Evolutionary conservation across 2,888 invertebrate species (phyloP).

Genomic region (Lomographa bimaculata): DNA sequence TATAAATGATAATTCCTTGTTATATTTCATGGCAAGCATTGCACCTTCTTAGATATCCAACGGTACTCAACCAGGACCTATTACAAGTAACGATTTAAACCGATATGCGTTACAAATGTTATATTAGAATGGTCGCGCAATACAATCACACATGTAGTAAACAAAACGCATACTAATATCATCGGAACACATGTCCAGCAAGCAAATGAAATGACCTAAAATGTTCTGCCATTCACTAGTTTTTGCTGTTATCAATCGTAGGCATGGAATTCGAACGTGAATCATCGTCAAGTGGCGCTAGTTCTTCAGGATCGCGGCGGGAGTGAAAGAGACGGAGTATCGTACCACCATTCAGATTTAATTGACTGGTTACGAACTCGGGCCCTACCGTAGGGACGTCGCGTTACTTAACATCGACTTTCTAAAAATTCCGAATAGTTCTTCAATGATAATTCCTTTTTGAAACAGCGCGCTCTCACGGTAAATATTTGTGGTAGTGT

Average conservation of each 20-base stretch:
- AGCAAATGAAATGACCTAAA: slow-evolving; percentile 68
- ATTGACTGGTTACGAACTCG: slow-evolving; percentile 80
- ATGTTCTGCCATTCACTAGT: slow-evolving; percentile 72
- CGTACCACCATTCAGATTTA: slow-evolving; percentile 77
- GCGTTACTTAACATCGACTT: slow-evolving; percentile 74
- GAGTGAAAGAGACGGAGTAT: slow-evolving; percentile 72
- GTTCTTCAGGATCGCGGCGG: slow-evolving; percentile 61
- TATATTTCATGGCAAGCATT: slow-evolving; percentile 1
- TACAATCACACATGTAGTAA: slow-evolving; percentile 46
- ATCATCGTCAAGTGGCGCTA: slow-evolving; percentile 81
- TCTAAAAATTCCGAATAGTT: slow-evolving; percentile 76
- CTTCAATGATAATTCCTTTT: slow-evolving; percentile 62
- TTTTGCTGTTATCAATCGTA: slow-evolving; percentile 79
- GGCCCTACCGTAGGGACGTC: slow-evolving; percentile 78
- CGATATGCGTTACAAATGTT: slow-evolving; percentile 9
- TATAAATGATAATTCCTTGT: too few relatives aligned
- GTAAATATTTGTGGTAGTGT: slow-evolving; percentile 33
- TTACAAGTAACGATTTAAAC: slow-evolving; percentile 12
- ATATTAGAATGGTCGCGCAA: slow-evolving; percentile 12
- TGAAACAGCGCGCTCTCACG: slow-evolving; percentile 48
- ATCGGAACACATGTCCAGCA: slow-evolving; percentile 51
- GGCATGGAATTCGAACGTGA: slow-evolving; percentile 79
- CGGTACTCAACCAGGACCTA: slow-evolving; percentile 16
- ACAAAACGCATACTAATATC: slow-evolving; percentile 57
- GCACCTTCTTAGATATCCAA: not conserved